Evolutionary conservation across 2,797 vertebrate species (phyloP).

Genomic region (Pseudomugil gertrudae): DNA sequence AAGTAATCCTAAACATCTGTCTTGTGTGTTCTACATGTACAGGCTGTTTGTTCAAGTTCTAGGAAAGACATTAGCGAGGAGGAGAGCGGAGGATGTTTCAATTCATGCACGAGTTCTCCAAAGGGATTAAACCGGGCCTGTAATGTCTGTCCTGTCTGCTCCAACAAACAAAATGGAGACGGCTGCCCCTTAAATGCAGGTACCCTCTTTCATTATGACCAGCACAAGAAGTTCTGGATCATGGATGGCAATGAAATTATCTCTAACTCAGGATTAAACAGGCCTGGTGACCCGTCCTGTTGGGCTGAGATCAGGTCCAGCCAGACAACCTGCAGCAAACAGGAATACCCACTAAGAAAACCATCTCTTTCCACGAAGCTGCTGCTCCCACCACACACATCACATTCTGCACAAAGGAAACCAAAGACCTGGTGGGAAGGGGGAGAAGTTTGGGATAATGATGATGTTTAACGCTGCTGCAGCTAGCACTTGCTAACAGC

Average conservation of each 20-base stretch:
- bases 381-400: no score
- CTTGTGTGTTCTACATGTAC: constrained; percentile 78
- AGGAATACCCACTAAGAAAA: constrained; percentile 55
- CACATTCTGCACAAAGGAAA: not conserved
- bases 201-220: constrained; percentile 37
- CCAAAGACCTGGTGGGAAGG: not conserved
- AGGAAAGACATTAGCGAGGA: constrained; percentile 73
- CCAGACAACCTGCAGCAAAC: constrained; percentile 37
- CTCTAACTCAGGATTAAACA: not conserved
- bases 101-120: constrained; percentile 80
- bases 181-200: constrained; percentile 62
- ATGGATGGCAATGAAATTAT: not conserved
- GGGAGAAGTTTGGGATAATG: no score
- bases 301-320: constrained; percentile 33
- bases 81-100: constrained; percentile 69
- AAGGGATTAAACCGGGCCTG: constrained; percentile 65
- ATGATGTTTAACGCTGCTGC: no score
- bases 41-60: constrained; percentile 82
- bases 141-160: constrained; percentile 60
- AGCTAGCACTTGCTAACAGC: no score
- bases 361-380: not conserved
- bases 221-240: constrained; percentile 8
- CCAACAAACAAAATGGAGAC: constrained; percentile 66
- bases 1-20: constrained; percentile 87
- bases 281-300: constrained; percentile 39